Evolutionary conservation across 2,797 vertebrate species (phyloP).

Genomic region (Perodicticus potto): DNA sequence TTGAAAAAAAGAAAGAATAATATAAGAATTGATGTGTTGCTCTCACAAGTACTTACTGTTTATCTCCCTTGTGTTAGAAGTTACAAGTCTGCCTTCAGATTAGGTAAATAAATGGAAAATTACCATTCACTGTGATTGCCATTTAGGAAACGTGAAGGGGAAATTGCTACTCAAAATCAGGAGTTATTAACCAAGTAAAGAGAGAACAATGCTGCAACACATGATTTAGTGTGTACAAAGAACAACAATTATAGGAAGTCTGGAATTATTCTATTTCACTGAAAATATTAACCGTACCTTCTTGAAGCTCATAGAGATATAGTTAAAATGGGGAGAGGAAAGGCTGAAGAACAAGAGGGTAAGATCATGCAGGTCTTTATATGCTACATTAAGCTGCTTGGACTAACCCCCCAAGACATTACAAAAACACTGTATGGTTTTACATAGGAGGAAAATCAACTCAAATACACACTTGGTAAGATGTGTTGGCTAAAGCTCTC

Average conservation of each 20-base stretch:
- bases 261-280: not conserved
- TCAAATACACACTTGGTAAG: slow-evolving; percentile 34
- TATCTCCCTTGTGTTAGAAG: not conserved
- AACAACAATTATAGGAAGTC: not conserved
- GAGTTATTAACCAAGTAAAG: slow-evolving; percentile 17
- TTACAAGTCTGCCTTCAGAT: not conserved
- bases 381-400: not conserved
- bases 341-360: not conserved
- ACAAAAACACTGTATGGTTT: not conserved
- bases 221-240: not conserved
- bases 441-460: slow-evolving; percentile 52
- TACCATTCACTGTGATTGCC: not conserved
- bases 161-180: not conserved
- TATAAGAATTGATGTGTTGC: not conserved
- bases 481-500: slow-evolving; percentile 43
- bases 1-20: not conserved
- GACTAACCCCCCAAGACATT: not conserved
- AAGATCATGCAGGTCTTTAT: not conserved
- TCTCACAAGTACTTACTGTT: not conserved
- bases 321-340: not conserved
- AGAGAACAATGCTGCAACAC: not conserved
- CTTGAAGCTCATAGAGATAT: not conserved
- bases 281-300: not conserved
- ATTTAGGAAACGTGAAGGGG: not conserved
- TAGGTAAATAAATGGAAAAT: not conserved